Evolutionary conservation across 1,140 invertebrate genomes (phyloP), one percentile per base, ranked within the genome.

Genomic region (Glossosoma conforme): DNA sequence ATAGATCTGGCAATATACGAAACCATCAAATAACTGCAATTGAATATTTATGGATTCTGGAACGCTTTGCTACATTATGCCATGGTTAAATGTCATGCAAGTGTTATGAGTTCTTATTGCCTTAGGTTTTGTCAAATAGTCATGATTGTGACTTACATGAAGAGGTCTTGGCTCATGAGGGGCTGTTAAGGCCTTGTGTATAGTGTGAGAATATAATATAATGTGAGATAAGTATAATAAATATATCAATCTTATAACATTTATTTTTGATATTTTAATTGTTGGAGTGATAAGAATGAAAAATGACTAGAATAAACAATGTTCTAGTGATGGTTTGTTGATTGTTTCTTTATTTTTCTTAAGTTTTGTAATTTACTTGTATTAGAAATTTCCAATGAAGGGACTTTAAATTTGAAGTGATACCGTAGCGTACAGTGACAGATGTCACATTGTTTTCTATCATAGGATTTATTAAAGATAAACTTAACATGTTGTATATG

Each of bases 371-470:
- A 43, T 36, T 57, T 43, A 57, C 50, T 49, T 45, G 32, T 57
- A 52, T 33, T 36, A 52, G 45, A 43, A 52, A 52, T 22, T 46
- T 52, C 35, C 50, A 52, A 45, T 37, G 42, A 38, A 44, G 44
- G 50, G 43, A 52, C 44, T 36, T 50, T 44, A 28, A n/a, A 28
- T 49, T 42, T 19, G 46, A 49, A 35, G 49, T 57, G 54, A 52
- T 57, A 57, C 37, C 54, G 24, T 52, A 57, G 54, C 44, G 40
- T 51, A 56, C 49, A 57, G 54, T 57, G 54, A 52, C 49, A 43
- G 41, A 43, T 44, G 54, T 57, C 49, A 52, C 50, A 49, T 57
- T 57, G 54, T 57, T 57, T 57, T 57, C 54, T 57, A 57, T 57
- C 49, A 52, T 57, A 57, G 45, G 49, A 52, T 56, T 56, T 56